Evolutionary conservation across 2,113 vertebrate species (phyloP), one percentile per base, ranked within the genome.

Genomic region (Mormyrus iriodes): DNA sequence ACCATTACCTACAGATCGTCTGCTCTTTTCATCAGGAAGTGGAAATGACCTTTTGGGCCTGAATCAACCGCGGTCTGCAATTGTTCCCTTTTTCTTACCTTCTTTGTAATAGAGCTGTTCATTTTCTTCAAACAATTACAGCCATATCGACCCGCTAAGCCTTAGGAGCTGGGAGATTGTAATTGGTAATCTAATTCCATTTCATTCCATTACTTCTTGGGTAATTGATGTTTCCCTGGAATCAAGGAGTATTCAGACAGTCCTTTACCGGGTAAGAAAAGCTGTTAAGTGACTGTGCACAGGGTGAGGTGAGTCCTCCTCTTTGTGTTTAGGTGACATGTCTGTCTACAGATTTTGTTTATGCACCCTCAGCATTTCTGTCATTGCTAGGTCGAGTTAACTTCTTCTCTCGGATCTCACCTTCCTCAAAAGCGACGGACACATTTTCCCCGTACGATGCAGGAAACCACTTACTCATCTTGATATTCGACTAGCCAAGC

Each of bases 1-100:
- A 95, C 93, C 92, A 95, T 96, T 96, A 96, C 94, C 93, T 96
- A 93, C 91, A 92, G 94, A 92, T 94, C 95, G 96, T 95, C 91
- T 88, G 19, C 92, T 42, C 35, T 95, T 95, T 95, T 95, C 93
- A 96, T 95, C 95, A 95, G 92, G 92, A 94, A 87, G 90, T 92
- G 93, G 94, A 95, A 97, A 96, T 97, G 92, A 95, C 95, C 93
- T 94, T 94, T 87, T 17, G 93, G 92, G 93, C 93, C 91, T 73
- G 92, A 96, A 93, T 91, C 91, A 91, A 93, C 95, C 94, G 12
- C 17, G 19, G 4, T 3, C 51, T 58, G 52, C 31, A 58, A 91
- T 73, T 52, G 85, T 85, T 61, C 42, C 31, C 82, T 88, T 69
- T 27, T 79, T 49, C n/a, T 39, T 58, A 85, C 69, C 61, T 88